Percentiles rank a stretch among this genome's conserved stretches.
Conservation (phyloP, 2,113 vertebrate genomes). For the Syrmaticus mikado region DNA sequence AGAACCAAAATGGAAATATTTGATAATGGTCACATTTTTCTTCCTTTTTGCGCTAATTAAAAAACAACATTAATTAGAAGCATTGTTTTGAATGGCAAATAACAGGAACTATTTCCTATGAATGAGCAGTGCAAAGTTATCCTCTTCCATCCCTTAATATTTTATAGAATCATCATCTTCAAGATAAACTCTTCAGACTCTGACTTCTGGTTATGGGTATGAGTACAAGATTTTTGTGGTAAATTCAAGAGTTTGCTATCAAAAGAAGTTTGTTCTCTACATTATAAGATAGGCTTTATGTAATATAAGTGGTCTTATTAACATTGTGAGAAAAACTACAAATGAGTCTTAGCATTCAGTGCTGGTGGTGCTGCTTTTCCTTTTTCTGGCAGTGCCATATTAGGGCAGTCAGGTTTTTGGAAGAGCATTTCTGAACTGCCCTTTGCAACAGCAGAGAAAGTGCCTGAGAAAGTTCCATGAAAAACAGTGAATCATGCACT, state of each 20-base stretch:
- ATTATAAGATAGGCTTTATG: not conserved
- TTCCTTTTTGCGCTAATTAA: not conserved
- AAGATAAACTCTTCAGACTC: not conserved
- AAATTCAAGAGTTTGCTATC: not conserved
- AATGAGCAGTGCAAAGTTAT: not conserved
- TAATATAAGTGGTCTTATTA: not conserved
- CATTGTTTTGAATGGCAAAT: not conserved
- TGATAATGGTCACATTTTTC: not conserved
- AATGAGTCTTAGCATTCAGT: not conserved
- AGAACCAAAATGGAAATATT: not conserved
- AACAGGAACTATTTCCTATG: not conserved
- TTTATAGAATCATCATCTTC: not conserved
- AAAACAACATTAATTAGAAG: not conserved
- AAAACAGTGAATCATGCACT: constrained; percentile 2
- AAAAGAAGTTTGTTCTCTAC: not conserved
- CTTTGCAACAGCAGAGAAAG: constrained; percentile 3
- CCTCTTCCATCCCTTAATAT: not conserved
- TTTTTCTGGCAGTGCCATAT: not conserved
- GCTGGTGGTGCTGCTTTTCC: not conserved
- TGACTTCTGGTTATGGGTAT: not conserved
- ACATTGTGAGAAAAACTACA: not conserved
- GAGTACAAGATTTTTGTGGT: not conserved
- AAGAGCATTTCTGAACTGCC: not conserved
- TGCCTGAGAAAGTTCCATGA: constrained; percentile 8
- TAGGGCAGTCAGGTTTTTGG: not conserved